Evolutionary conservation across 2,888 invertebrate genomes (phyloP), one percentile per base, ranked within the genome.

Genomic region (Standfussiana lucernea): DNA sequence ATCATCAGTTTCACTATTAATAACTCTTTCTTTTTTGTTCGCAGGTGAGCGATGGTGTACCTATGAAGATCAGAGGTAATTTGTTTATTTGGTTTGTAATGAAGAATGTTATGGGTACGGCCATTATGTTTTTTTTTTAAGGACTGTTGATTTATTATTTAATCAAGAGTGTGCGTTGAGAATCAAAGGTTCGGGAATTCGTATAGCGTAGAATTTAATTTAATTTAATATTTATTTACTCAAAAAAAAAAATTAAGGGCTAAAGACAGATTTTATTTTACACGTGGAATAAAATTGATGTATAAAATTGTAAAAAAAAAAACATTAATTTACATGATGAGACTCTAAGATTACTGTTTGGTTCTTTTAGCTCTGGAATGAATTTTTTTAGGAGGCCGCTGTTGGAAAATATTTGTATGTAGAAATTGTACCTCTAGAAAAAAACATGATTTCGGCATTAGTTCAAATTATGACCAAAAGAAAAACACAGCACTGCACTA

Each of bases 21-120:
- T 87, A 83, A 82, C 42, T 62, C 53, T 72, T 86, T 89, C 88
- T 91, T 89, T 88, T 87, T 92, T 92, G 88, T 91, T 92, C 35
- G 13, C 93, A 93, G 93, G 93, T 93, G 88, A 88, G 89, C 70
- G 74, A 83, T 88, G 86, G 88, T 81, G 84, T 81, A 83, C 68
- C 64, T 83, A 72, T 79, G 75, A 65, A 73, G 78, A 80, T 86
- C 82, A 77, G 77, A 86, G 84, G 84, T 89, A 83, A 83, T 74
- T 62, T 67, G 37, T 85, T 78, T 75, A 56, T 78, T 40, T 70
- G 8, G 66, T 69, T 70, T 62, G 64, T 76, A 75, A 75, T 75
- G 72, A 75, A 75, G 53, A 80, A 72, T 70, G 53, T 80, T 79
- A 61, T 66, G 32, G 59, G 40, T 32, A 18, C 45, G 15, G 45